Evolutionary conservation across 2,888 invertebrate species (phyloP).

Genomic region (Mechanitis messenoides): DNA sequence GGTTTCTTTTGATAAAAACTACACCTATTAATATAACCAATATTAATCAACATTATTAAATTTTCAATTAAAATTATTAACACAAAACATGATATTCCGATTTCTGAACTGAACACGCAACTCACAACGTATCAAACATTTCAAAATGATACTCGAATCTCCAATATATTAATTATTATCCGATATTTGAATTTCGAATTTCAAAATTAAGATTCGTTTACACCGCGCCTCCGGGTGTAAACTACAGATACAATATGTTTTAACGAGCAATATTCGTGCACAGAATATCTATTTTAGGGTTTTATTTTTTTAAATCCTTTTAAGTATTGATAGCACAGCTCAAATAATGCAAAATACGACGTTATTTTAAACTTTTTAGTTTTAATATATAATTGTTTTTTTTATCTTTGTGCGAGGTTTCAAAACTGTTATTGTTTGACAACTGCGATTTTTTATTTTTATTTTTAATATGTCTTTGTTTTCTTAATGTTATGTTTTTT

Average conservation of each 20-base stretch:
- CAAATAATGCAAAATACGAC: too few species aligned
- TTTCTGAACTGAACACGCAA: constrained; percentile 17
- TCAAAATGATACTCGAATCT: constrained; percentile 16
- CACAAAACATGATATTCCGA: constrained; percentile 49
- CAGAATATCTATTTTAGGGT: background rate
- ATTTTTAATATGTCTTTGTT: too few species aligned
- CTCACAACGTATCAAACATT: constrained; percentile 12
- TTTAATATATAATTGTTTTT: too few species aligned
- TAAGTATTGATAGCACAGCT: too few species aligned
- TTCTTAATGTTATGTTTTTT: too few species aligned
- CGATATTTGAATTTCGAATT: constrained; percentile 22
- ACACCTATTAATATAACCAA: background rate
- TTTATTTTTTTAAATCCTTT: too few species aligned
- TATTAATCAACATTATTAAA: background rate
- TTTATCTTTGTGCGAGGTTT: too few species aligned
- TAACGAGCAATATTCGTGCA: background rate
- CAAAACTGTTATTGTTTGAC: too few species aligned
- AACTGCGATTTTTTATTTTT: too few species aligned
- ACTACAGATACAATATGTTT: background rate
- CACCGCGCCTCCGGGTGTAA: constrained; percentile 11
- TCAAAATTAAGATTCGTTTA: constrained; percentile 18
- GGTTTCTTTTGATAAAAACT: constrained; percentile 30
- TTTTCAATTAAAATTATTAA: constrained; percentile 49
- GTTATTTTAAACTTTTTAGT: too few species aligned
- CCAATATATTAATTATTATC: constrained; percentile 21